Conservation (phyloP, 2,113 vertebrate genomes). For the Prunella himalayana region DNA sequence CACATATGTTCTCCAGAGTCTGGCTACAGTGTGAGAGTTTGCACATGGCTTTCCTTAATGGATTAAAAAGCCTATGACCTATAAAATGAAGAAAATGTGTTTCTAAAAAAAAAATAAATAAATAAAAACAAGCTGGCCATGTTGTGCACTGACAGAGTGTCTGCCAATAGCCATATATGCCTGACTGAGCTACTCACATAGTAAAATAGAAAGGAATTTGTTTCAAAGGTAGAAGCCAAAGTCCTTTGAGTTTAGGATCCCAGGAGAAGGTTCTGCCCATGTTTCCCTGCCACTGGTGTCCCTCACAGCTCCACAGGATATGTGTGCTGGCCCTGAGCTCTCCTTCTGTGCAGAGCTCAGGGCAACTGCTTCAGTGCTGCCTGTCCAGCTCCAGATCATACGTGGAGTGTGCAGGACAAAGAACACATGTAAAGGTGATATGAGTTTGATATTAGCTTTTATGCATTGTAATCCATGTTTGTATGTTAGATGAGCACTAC, state of each 20-base stretch:
- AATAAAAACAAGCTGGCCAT: neutral
- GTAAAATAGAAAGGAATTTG: neutral
- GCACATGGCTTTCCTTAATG: neutral
- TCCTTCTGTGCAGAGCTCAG: neutral
- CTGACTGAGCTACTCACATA: neutral
- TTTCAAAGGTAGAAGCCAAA: neutral
- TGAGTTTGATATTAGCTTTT: neutral
- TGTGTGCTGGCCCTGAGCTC: neutral
- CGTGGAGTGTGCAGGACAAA: neutral
- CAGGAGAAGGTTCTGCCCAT: neutral
- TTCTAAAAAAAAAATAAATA: neutral
- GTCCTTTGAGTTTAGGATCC: neutral
- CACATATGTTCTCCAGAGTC: neutral
- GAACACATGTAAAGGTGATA: neutral
- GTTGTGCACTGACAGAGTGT: neutral
- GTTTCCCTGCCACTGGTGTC: neutral
- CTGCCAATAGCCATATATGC: neutral
- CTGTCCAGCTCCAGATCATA: neutral
- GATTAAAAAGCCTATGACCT: neutral
- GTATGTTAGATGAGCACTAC: neutral
- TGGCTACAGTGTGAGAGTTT: neutral
- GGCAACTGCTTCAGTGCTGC: neutral
- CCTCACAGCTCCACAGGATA: accelerated
- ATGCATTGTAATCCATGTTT: neutral
- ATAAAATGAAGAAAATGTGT: neutral